Percentiles rank a stretch among this genome's conserved stretches.
Conservation (phyloP, 2,888 invertebrate genomes). For the Creontiades dilutus region DNA sequence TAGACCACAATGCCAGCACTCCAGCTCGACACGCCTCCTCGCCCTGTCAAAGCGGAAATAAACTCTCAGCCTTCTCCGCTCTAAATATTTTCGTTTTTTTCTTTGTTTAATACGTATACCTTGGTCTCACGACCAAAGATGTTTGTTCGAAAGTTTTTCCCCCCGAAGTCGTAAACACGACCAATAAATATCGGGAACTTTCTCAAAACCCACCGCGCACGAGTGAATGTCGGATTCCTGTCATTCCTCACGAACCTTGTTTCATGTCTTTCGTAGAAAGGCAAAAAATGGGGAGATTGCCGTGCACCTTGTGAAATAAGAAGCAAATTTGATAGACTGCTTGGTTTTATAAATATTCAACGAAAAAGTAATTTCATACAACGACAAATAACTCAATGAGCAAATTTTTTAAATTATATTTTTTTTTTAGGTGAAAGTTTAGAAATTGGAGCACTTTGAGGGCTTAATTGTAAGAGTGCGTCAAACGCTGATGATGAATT, state of each 20-base stretch:
- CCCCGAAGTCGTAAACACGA: background rate
- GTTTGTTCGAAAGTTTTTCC: background rate
- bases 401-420: too few species aligned
- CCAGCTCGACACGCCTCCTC: conserved; percentile 20
- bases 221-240: background rate
- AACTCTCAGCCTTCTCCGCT: background rate
- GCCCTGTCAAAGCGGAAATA: background rate
- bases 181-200: conserved; percentile 5
- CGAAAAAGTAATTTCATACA: too few species aligned
- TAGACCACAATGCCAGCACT: conserved; percentile 28
- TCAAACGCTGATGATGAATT: too few species aligned
- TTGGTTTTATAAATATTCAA: too few species aligned
- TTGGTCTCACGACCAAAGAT: background rate
- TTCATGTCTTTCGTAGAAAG: too few species aligned
- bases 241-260: background rate
- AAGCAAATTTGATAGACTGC: too few species aligned
- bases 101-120: background rate
- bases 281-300: too few species aligned
- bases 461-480: too few species aligned
- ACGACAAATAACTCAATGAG: too few species aligned
- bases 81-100: conserved; percentile 5
- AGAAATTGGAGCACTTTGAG: too few species aligned
- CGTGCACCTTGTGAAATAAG: too few species aligned
- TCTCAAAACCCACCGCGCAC: background rate
- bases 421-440: too few species aligned